Percentiles rank a stretch among this genome's conserved stretches.
Evolutionary conservation across 2,113 vertebrate species (phyloP).

Genomic region (Zosterops hypoxanthus): DNA sequence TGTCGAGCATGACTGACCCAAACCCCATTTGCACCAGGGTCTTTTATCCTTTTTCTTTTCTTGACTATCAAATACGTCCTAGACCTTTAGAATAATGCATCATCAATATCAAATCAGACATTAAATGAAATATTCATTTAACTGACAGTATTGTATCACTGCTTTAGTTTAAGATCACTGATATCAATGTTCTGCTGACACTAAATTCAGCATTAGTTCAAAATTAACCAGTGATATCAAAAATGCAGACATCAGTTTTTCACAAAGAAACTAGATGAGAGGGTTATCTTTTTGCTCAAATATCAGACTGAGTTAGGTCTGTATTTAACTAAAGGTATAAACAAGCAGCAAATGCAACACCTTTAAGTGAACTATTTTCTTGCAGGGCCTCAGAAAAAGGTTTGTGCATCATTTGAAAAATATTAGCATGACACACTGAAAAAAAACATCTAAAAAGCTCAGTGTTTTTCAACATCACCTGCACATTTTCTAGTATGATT

Average conservation of each 20-base stretch:
- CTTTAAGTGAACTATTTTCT: neutral
- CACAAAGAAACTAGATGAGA: neutral
- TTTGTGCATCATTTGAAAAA: neutral
- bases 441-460: neutral
- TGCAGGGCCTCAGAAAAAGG: neutral
- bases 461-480: neutral
- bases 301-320: neutral
- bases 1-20: neutral
- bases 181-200: neutral
- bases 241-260: neutral
- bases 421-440: neutral
- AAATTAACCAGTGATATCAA: neutral
- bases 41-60: neutral
- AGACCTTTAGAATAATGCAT: neutral
- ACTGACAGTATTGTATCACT: neutral
- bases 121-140: neutral
- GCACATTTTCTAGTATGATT: neutral
- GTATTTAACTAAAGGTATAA: neutral
- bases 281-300: neutral
- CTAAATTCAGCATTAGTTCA: neutral
- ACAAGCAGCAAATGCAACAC: neutral
- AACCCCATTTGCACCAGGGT: neutral
- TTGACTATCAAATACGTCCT: neutral
- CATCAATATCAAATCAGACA: neutral
- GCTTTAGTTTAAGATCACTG: neutral